Conservation (phyloP, 2,888 invertebrate species). For the Cheilosia variabilis region DNA sequence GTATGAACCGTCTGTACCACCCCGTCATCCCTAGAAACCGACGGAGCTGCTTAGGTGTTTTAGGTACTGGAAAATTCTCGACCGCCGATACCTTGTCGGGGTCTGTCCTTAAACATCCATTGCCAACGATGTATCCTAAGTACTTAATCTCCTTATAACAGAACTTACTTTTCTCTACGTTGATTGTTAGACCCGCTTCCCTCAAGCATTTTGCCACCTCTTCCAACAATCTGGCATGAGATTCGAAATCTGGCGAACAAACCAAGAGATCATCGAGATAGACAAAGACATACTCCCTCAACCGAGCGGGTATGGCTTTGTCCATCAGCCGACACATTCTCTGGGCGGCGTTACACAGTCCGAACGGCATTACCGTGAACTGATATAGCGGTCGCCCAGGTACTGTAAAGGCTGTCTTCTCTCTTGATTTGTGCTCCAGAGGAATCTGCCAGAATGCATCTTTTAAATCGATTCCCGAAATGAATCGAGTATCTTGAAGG, state of each 20-base stretch:
- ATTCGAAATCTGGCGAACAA: too few species aligned
- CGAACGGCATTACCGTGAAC: too few species aligned
- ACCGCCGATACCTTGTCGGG: slow-evolving; percentile 2
- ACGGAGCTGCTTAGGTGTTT: neutral
- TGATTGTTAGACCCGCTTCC: too few species aligned
- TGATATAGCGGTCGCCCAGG: neutral
- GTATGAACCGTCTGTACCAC: too few species aligned
- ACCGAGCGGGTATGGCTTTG: too few species aligned
- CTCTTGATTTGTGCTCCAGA: neutral
- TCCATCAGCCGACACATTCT: too few species aligned
- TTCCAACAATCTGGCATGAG: too few species aligned
- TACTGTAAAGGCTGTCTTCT: slow-evolving; percentile 15
- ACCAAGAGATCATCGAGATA: too few species aligned
- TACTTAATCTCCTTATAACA: neutral
- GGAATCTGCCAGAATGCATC: slow-evolving; percentile 28
- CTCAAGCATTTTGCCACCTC: too few species aligned
- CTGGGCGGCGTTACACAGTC: too few species aligned
- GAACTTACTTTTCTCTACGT: slow-evolving; percentile 1
- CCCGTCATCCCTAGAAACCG: neutral
- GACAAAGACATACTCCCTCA: too few species aligned
- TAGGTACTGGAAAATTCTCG: neutral
- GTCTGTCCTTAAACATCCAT: neutral
- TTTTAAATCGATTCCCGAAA: neutral
- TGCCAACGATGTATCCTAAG: neutral
- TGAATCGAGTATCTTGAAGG: slow-evolving; percentile 1